Evolutionary conservation across 2,888 invertebrate genomes (phyloP).

Genomic region (Papilio gigon): DNA sequence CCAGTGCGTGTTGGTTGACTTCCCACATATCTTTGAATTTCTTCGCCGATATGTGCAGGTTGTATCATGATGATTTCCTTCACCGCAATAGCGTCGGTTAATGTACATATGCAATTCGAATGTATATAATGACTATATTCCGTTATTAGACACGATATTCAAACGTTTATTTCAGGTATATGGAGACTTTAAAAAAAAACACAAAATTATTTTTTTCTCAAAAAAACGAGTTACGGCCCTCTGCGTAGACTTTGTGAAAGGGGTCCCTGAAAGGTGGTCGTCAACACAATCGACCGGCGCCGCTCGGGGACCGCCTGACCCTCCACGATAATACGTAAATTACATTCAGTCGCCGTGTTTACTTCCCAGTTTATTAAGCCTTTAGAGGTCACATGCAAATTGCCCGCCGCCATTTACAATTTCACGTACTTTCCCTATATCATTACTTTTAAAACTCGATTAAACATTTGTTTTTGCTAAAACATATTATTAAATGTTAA

Average conservation of each 20-base stretch:
- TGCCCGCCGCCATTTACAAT: constrained; percentile 45
- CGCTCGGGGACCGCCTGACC: constrained; percentile 52
- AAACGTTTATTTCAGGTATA: not conserved
- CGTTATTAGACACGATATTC: not conserved
- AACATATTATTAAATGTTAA: too few species aligned
- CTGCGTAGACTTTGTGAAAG: constrained; percentile 37
- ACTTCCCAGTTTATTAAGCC: constrained; percentile 54
- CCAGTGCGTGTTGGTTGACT: too few species aligned
- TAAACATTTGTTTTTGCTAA: not conserved
- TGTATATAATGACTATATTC: not conserved
- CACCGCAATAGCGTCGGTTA: too few species aligned
- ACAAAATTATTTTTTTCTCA: not conserved
- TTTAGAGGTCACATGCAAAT: constrained; percentile 48
- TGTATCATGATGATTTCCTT: too few species aligned
- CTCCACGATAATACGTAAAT: constrained; percentile 58
- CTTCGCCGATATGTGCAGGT: too few species aligned
- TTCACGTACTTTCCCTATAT: constrained; percentile 30
- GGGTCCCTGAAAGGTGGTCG: constrained; percentile 46
- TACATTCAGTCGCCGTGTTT: constrained; percentile 56
- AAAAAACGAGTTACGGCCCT: not conserved
- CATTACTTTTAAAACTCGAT: constrained; percentile 9
- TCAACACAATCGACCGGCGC: constrained; percentile 52
- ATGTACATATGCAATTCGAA: too few species aligned
- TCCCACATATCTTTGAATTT: too few species aligned
- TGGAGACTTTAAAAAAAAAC: not conserved